A percentile compares a stretch with the other conserved stretches of the same genome.
phyloP scores from a whole-genome alignment of 2,888 invertebrate species.

The Eupithecia insigniata region DNA sequence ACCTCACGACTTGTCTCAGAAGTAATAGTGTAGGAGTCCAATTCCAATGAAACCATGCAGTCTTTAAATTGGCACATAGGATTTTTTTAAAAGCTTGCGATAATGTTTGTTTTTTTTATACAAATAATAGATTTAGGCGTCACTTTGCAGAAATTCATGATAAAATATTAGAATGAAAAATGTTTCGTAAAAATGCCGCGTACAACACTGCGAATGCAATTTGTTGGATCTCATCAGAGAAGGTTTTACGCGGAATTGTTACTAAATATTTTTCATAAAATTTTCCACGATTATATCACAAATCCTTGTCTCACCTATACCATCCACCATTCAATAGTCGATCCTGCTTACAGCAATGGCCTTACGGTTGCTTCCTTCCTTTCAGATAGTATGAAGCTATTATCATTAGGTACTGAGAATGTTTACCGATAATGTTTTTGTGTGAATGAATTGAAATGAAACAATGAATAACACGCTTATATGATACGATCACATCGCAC shows the following conservation, averaged over 20 bases:
- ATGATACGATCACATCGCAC: slow-evolving; percentile 74
- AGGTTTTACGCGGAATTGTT: too few relatives aligned
- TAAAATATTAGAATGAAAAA: too few relatives aligned
- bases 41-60: neutral
- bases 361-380: neutral
- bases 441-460: neutral
- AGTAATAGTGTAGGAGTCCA: neutral
- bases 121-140: too few relatives aligned
- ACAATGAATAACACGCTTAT: slow-evolving; percentile 71
- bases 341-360: neutral
- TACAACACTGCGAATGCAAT: too few relatives aligned
- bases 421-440: neutral
- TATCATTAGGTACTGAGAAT: neutral
- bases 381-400: neutral
- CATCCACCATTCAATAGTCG: neutral
- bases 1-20: slow-evolving; percentile 18
- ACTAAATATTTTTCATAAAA: too few relatives aligned
- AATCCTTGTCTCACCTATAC: neutral
- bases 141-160: too few relatives aligned
- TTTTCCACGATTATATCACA: too few relatives aligned
- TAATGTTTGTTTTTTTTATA: too few relatives aligned
- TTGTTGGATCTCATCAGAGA: too few relatives aligned
- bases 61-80: neutral
- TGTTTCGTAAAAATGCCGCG: too few relatives aligned
- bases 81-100: too few relatives aligned